A percentile compares a stretch with the other conserved stretches of the same genome.
Evolutionary conservation across 1,140 invertebrate genomes (phyloP).

Genomic region (Meteorus sp.): DNA sequence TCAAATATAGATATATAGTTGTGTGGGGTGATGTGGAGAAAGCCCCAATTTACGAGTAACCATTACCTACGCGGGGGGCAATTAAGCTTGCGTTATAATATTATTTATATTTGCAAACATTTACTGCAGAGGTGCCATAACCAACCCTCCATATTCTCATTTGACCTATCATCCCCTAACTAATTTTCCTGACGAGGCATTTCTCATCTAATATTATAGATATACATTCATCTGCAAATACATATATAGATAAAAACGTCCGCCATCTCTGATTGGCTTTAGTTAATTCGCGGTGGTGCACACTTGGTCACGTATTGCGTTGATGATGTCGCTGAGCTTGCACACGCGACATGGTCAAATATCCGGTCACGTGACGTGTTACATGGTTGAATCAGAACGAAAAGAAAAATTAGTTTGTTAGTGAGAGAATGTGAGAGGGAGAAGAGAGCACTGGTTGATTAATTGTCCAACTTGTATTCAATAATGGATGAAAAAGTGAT

Average conservation of each 20-base stretch:
- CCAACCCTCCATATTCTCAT: slow-evolving; percentile 33
- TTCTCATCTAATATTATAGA: slow-evolving; percentile 22
- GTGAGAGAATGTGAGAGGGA: no score
- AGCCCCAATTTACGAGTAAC: slow-evolving; percentile 53
- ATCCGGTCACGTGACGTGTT: slow-evolving; percentile 16
- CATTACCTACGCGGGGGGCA: slow-evolving; percentile 55
- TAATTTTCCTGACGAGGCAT: slow-evolving; percentile 50
- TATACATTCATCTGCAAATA: neutral
- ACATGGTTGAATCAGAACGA: no score
- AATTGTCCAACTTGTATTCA: no score
- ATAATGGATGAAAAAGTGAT: no score
- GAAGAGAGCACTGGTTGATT: no score
- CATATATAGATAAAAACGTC: slow-evolving; percentile 24
- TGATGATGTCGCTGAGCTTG: slow-evolving; percentile 31
- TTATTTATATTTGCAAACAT: slow-evolving; percentile 55
- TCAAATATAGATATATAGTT: no score
- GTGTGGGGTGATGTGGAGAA: no score
- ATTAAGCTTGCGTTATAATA: slow-evolving; percentile 60
- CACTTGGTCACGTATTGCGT: slow-evolving; percentile 47
- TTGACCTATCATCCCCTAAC: no score
- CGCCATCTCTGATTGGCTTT: slow-evolving; percentile 49
- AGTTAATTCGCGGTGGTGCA: slow-evolving; percentile 51
- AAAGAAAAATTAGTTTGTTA: no score
- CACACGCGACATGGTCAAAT: slow-evolving; percentile 29
- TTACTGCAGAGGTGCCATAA: slow-evolving; percentile 44